Evolutionary conservation across 2,888 invertebrate genomes (phyloP).

Genomic region (Drosophila atroscutellata): DNA sequence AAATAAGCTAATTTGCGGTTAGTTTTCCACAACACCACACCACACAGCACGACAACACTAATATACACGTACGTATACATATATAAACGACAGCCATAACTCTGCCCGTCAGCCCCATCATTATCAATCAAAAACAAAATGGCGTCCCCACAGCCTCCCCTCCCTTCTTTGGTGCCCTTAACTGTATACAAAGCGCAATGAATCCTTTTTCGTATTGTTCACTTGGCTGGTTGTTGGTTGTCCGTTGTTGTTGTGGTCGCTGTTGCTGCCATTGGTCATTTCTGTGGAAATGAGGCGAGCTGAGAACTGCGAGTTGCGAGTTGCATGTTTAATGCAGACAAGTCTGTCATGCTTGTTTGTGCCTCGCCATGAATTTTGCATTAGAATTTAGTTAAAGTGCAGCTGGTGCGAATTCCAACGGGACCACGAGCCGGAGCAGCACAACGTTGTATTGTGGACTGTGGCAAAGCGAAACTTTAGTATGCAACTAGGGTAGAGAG

Average conservation of each 20-base stretch:
- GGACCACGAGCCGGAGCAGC: constrained; percentile 5
- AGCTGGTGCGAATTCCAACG: constrained; percentile 67
- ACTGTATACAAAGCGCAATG: constrained; percentile 49
- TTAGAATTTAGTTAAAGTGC: constrained; percentile 81
- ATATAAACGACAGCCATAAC: constrained; percentile 40
- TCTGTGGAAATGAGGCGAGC: constrained; percentile 27
- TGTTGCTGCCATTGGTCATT: constrained; percentile 56
- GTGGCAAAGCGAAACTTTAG: constrained; percentile 32
- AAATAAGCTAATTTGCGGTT: constrained; percentile 81
- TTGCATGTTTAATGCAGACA: constrained; percentile 71
- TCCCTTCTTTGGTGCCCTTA: background rate
- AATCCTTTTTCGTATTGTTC: constrained; percentile 14
- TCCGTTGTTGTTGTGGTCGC: constrained; percentile 53
- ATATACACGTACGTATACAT: constrained; percentile 10
- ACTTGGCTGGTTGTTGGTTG: constrained; percentile 24
- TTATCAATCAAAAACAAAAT: constrained; percentile 72
- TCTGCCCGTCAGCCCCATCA: constrained; percentile 43
- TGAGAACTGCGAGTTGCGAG: constrained; percentile 43
- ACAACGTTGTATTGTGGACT: background rate
- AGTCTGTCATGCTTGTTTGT: constrained; percentile 55
- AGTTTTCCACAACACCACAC: constrained; percentile 53
- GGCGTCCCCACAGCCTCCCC: constrained; percentile 33
- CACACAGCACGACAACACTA: background rate
- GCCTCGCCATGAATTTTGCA: constrained; percentile 74
- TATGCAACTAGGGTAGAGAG: constrained; percentile 12